Conservation (phyloP, 2,113 vertebrate genomes). For the Elaphurus davidianus region DNA sequence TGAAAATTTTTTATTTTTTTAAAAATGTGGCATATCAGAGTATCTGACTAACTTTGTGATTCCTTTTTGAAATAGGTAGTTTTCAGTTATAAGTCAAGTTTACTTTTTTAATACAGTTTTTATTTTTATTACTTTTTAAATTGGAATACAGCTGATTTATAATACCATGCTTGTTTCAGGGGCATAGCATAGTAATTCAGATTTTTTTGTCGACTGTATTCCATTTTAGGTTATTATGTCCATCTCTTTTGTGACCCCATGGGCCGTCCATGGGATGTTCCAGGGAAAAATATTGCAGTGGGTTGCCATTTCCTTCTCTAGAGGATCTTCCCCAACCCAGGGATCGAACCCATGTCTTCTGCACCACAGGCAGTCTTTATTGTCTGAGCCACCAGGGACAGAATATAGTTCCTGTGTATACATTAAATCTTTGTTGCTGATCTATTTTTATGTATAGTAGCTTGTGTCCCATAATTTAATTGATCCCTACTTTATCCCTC, state of each 20-base stretch:
- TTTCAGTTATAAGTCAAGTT: background rate
- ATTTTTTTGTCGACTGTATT: background rate
- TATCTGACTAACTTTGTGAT: background rate
- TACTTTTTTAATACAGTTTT: background rate
- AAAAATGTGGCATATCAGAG: background rate
- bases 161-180: background rate
- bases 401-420: background rate
- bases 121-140: background rate
- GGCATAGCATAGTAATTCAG: background rate
- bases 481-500: background rate
- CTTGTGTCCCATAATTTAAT: background rate
- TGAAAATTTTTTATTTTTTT: background rate
- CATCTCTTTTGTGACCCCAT: background rate
- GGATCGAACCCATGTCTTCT: background rate
- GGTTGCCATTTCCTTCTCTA: background rate
- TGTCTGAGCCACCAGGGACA: background rate
- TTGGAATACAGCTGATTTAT: background rate
- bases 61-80: background rate
- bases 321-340: background rate
- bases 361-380: background rate
- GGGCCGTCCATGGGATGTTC: background rate
- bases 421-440: background rate
- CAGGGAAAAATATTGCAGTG: background rate
- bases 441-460: background rate
- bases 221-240: background rate